Percentiles rank a stretch among this genome's conserved stretches.
Evolutionary conservation across 1,140 invertebrate genomes (phyloP).

Genomic region (Drosophila nigromelanica): DNA sequence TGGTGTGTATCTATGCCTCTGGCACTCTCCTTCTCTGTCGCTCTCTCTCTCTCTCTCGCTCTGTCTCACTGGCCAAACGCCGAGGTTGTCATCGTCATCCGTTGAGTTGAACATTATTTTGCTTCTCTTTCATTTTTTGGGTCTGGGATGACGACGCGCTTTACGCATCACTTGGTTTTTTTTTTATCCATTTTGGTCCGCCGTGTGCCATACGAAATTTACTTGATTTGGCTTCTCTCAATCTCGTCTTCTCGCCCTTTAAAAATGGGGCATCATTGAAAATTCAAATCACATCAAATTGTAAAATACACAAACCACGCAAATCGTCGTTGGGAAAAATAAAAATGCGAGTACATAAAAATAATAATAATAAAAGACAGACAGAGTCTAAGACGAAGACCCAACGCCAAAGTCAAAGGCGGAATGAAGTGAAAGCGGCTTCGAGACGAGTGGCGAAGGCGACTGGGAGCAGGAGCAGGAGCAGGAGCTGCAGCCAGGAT

Average conservation of each 20-base stretch:
- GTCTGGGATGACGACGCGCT: conserved; percentile 32
- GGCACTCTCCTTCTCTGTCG: no score
- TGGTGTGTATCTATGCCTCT: conserved; percentile 14
- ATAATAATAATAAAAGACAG: conserved; percentile 66
- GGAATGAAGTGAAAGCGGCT: neutral
- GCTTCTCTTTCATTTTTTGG: neutral
- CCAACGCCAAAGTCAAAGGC: conserved; percentile 11
- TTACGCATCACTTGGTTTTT: conserved; percentile 58
- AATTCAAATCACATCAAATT: conserved; percentile 81
- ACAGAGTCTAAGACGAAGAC: conserved; percentile 30
- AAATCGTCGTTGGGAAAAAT: conserved; percentile 63
- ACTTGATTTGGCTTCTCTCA: conserved; percentile 40
- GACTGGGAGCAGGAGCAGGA: neutral
- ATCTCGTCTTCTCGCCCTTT: conserved; percentile 3
- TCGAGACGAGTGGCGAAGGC: no score
- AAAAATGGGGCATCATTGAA: conserved; percentile 60
- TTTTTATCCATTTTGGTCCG: conserved; percentile 28
- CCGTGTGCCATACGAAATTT: conserved; percentile 32
- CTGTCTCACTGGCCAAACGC: neutral
- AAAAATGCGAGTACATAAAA: conserved; percentile 77
- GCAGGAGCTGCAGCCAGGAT: neutral
- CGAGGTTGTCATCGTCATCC: conserved; percentile 26
- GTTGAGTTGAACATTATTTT: conserved; percentile 16
- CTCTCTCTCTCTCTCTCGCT: neutral
- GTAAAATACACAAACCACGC: conserved; percentile 79